Conservation (phyloP, 35 echinoderm and acorn worm genomes). For the Ptychodera flava region DNA sequence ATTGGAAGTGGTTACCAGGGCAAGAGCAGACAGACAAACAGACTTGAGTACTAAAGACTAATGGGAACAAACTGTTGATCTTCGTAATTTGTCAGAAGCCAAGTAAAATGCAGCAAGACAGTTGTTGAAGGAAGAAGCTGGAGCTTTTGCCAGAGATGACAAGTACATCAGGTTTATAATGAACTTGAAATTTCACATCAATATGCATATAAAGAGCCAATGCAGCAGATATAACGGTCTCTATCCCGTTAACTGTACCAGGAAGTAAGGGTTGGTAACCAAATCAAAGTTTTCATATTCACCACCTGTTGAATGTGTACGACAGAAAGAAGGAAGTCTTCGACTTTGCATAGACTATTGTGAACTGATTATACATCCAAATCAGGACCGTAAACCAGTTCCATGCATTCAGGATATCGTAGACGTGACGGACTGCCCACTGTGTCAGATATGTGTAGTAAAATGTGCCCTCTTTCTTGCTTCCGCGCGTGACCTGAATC, state of each 20-base stretch:
- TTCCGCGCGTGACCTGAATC: no score
- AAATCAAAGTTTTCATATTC: constrained; percentile 14
- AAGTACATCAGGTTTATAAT: constrained; percentile 10
- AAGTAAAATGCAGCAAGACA: not conserved
- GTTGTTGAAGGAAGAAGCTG: no score
- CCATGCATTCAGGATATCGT: constrained; percentile 27
- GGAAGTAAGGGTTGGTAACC: constrained; percentile 13
- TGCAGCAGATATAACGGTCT: constrained; percentile 6
- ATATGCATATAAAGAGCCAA: constrained; percentile 10
- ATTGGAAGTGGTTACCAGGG: no score
- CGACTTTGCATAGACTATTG: constrained; percentile 19
- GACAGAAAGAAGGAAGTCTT: constrained; percentile 18
- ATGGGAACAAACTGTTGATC: constrained; percentile 35
- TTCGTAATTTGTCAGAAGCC: constrained; percentile 7
- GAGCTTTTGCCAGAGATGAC: constrained; percentile 27
- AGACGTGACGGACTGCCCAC: not conserved
- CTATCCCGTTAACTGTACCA: constrained; percentile 14
- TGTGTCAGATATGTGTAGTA: no score
- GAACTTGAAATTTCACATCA: constrained; percentile 25
- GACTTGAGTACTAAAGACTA: no score
- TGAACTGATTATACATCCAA: constrained; percentile 17
- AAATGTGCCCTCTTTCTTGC: no score
- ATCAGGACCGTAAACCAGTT: constrained; percentile 35
- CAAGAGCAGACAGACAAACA: no score
- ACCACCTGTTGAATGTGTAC: constrained; percentile 18